Conservation (phyloP, 2,797 vertebrate genomes). For the Manis javanica region DNA sequence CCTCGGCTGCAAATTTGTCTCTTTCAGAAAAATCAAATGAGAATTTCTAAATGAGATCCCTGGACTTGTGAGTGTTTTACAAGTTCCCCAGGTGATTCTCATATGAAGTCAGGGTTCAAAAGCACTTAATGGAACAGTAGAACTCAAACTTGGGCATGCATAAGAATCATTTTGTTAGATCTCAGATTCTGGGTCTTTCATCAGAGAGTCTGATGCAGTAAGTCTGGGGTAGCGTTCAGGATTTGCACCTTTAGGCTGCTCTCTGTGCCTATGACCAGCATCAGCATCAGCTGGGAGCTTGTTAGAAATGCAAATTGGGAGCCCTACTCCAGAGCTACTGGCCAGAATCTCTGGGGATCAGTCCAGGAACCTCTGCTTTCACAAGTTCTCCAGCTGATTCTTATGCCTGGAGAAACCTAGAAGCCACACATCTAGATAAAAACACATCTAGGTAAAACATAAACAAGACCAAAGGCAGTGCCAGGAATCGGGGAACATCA, state of each 20-base stretch:
- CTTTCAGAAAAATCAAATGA: background rate
- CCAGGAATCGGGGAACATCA: background rate
- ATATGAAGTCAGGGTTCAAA: background rate
- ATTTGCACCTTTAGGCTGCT: background rate
- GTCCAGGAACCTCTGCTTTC: background rate
- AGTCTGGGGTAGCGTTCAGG: background rate
- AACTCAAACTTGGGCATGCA: background rate
- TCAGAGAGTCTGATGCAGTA: background rate
- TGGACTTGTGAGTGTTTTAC: background rate
- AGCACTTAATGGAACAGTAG: background rate
- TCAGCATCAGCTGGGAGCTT: background rate
- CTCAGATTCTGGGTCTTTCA: background rate
- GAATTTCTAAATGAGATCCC: background rate
- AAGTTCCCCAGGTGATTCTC: background rate
- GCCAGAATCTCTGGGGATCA: background rate
- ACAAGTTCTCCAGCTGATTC: background rate
- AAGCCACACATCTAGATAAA: background rate
- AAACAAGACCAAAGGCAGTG: no score
- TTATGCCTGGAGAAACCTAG: background rate
- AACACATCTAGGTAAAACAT: no score
- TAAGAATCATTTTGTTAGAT: background rate
- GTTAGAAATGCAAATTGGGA: background rate
- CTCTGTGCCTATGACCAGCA: no score
- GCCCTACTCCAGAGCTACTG: background rate
- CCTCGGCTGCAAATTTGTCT: background rate